Conservation (phyloP, 2,888 invertebrate species). For the Caenorhabditis angaria region DNA sequence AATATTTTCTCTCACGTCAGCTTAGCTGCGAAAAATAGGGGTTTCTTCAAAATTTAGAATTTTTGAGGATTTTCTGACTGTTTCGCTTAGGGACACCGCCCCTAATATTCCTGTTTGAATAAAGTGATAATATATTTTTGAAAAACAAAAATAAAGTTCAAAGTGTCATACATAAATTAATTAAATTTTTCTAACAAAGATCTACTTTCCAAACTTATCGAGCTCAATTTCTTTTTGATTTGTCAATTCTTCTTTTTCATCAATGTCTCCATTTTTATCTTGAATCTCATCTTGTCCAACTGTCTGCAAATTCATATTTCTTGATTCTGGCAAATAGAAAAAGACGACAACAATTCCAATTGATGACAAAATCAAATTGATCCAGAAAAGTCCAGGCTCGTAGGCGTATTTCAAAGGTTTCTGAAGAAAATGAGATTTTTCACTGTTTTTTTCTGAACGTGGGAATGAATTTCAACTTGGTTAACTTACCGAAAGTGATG, state of each 20-base stretch:
- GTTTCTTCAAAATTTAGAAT: too few relatives aligned
- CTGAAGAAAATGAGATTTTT: slow-evolving; percentile 6
- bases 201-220: background rate
- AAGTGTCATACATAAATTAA: too few relatives aligned
- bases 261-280: slow-evolving; percentile 9
- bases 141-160: too few relatives aligned
- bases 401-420: slow-evolving; percentile 31
- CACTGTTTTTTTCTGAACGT: too few relatives aligned
- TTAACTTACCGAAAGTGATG: slow-evolving; percentile 19
- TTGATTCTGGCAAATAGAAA: slow-evolving; percentile 23
- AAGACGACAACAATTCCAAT: slow-evolving; percentile 27
- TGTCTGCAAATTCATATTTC: slow-evolving; percentile 24
- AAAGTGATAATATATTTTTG: too few relatives aligned
- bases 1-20: too few relatives aligned
- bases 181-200: too few relatives aligned
- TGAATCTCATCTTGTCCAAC: slow-evolving; percentile 26
- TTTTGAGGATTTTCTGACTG: too few relatives aligned
- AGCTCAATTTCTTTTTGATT: background rate
- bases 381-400: slow-evolving; percentile 33
- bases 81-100: too few relatives aligned
- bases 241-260: slow-evolving; percentile 3
- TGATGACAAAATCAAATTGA: slow-evolving; percentile 21
- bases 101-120: too few relatives aligned
- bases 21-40: too few relatives aligned
- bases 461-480: too few relatives aligned